A percentile compares a stretch with the other conserved stretches of the same genome.
These are phyloP conservation scores for Enteromius afrohamiltoni DNA, from an alignment of 2,797 vertebrate species.

Conservation along the genomic window DNA sequence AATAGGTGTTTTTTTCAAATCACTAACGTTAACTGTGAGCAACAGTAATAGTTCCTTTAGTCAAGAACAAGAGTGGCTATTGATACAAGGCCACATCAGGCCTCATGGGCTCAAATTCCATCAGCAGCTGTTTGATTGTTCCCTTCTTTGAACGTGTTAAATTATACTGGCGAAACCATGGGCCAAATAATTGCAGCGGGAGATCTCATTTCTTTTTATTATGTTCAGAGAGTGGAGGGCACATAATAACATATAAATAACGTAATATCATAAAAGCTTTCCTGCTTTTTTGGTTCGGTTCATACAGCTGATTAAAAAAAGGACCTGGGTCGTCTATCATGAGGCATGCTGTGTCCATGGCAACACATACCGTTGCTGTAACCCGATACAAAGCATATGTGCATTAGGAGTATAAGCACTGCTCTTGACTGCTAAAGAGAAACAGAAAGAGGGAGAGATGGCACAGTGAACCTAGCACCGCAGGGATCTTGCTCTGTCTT, in stretches of 20 bases:
- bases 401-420: constrained; percentile 63
- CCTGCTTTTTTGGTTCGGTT: constrained; percentile 39
- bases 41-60: constrained; percentile 5
- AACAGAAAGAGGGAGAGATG: constrained; percentile 34
- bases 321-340: constrained; percentile 62
- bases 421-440: constrained; percentile 42
- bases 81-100: constrained; percentile 34
- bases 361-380: constrained; percentile 65
- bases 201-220: constrained; percentile 57
- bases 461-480: constrained; percentile 43
- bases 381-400: constrained; percentile 70
- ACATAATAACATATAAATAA: constrained; percentile 55
- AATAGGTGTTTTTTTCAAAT: neutral
- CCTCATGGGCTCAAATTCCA: constrained; percentile 45
- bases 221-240: constrained; percentile 46
- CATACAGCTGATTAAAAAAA: constrained; percentile 65
- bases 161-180: constrained; percentile 54
- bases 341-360: constrained; percentile 67
- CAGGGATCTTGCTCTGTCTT: constrained; percentile 34
- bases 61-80: neutral
- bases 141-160: constrained; percentile 45
- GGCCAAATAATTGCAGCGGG: constrained; percentile 56
- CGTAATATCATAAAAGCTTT: constrained; percentile 53
- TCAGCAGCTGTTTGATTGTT: constrained; percentile 55
- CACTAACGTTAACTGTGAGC: neutral